Percentiles rank a stretch among this genome's conserved stretches.
These are phyloP conservation scores for Philaethria dido DNA, from an alignment of 2,888 invertebrate genomes.

Conservation along the genomic window DNA sequence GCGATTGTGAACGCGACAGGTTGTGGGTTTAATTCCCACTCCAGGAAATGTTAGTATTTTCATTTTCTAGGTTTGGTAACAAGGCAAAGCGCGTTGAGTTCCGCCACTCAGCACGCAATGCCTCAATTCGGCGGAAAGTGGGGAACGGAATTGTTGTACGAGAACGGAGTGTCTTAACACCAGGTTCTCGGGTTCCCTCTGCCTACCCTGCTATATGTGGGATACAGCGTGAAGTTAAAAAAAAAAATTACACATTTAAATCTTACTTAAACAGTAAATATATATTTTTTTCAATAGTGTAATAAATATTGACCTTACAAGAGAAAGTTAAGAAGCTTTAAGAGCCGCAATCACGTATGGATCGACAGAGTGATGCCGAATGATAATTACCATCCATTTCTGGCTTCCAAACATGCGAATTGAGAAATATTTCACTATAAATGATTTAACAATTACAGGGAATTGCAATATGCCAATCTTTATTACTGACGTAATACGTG, in stretches of 20 bases:
- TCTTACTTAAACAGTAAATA: neutral
- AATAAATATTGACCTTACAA: conserved; percentile 15
- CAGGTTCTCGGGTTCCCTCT: no score
- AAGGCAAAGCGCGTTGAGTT: no score
- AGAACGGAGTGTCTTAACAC: no score
- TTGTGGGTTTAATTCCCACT: no score
- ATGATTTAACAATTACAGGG: conserved; percentile 44
- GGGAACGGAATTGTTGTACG: no score
- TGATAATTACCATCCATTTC: conserved; percentile 36
- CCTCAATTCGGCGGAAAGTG: no score
- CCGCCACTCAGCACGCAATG: no score
- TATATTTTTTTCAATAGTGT: conserved; percentile 2
- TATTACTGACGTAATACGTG: conserved; percentile 27
- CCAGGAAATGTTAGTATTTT: no score
- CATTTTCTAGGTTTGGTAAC: no score
- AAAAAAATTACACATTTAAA: neutral
- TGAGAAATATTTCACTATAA: conserved; percentile 44
- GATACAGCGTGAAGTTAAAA: neutral
- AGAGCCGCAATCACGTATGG: conserved; percentile 13
- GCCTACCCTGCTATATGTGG: no score
- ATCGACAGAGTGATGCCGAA: conserved; percentile 34
- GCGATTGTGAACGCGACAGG: no score
- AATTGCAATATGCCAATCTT: conserved; percentile 31
- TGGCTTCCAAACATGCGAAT: conserved; percentile 36
- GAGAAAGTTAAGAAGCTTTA: conserved; percentile 22